phyloP scores from a whole-genome alignment of 2,113 vertebrate genomes.

The Rostratula benghalensis region DNA sequence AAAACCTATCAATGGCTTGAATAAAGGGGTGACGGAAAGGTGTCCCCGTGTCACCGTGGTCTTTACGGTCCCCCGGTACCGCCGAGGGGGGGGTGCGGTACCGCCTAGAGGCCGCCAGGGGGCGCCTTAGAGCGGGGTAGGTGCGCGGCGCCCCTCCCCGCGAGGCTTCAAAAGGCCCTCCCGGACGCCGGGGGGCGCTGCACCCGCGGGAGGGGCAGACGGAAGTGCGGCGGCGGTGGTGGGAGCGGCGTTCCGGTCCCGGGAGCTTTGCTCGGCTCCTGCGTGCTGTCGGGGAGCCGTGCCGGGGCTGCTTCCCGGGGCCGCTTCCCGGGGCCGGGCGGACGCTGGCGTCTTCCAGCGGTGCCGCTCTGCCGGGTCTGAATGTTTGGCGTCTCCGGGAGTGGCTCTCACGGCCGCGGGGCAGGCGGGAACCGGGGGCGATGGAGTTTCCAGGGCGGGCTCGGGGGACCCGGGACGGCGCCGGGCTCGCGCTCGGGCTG shows the following conservation, averaged over 20 bases:
- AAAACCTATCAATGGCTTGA: neutral
- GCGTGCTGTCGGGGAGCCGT: too few relatives aligned
- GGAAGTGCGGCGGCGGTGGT: neutral
- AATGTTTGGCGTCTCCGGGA: neutral
- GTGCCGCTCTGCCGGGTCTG: neutral
- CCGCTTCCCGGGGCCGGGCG: neutral
- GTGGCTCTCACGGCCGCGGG: neutral
- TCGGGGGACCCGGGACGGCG: neutral
- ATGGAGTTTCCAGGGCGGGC: neutral
- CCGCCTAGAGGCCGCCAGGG: neutral
- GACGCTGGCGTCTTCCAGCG: neutral
- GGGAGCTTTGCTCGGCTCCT: neutral
- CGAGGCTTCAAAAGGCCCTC: neutral
- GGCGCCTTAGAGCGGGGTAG: neutral
- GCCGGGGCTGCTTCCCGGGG: neutral
- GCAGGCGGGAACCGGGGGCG: neutral
- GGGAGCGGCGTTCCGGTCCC: neutral
- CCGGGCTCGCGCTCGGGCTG: too few relatives aligned
- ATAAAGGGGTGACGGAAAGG: constrained; percentile 42
- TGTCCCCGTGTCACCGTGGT: neutral
- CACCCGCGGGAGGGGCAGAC: neutral
- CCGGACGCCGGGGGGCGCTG: neutral
- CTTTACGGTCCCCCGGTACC: neutral
- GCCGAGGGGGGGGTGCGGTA: neutral
- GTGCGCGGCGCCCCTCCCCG: too few relatives aligned